Evolutionary conservation across 2,797 vertebrate species (phyloP).

Genomic region (Poeciliopsis paucimaculata): DNA sequence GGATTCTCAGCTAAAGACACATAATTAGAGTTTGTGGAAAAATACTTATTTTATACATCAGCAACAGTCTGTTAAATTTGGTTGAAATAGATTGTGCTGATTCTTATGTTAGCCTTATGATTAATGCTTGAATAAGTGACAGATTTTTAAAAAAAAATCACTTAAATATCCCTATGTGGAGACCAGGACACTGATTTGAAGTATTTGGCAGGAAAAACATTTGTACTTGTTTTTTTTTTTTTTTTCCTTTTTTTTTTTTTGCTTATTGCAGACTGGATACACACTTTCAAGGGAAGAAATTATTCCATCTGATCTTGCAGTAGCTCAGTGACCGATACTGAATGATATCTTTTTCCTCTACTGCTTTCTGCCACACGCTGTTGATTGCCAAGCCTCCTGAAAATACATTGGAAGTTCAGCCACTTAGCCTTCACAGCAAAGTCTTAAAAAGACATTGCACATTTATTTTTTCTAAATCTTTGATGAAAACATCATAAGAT

Average conservation of each 20-base stretch:
- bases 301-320: slow-evolving; percentile 2
- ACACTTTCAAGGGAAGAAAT: not conserved
- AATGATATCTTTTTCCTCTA: not conserved
- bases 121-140: not conserved
- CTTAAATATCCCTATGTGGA: not conserved
- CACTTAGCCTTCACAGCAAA: slow-evolving; percentile 30
- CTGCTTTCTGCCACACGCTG: slow-evolving; percentile 9
- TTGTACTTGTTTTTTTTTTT: not conserved
- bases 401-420: slow-evolving; percentile 32
- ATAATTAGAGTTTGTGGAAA: not conserved
- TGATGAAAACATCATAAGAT: slow-evolving; percentile 29
- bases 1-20: not conserved
- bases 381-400: slow-evolving; percentile 11
- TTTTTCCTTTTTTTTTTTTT: not conserved
- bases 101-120: too few species aligned
- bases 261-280: not conserved
- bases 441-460: slow-evolving; percentile 12
- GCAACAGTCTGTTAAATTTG: too few species aligned
- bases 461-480: slow-evolving; percentile 23
- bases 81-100: too few species aligned
- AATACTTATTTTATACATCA: too few species aligned
- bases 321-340: slow-evolving; percentile 2
- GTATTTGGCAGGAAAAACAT: not conserved
- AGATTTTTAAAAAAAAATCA: too few species aligned
- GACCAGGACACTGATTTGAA: not conserved